Evolutionary conservation across 2,797 vertebrate genomes (phyloP), one percentile per base, ranked within the genome.

Genomic region (Cyclura pinguis): DNA sequence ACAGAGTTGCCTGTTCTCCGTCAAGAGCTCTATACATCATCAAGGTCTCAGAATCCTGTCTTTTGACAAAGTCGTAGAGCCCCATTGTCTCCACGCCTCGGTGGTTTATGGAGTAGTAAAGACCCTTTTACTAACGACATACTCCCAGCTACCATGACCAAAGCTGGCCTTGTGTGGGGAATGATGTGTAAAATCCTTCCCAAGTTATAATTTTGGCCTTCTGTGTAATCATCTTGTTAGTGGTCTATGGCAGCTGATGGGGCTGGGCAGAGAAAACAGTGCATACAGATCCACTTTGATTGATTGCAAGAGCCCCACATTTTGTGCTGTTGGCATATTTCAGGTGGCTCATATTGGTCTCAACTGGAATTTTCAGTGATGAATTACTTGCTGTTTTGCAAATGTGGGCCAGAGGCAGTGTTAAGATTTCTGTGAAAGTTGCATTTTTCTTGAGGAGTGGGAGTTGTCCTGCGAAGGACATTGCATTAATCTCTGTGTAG

Each of bases 401-500:
- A 32, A 16, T 57, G 86, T 1, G 27, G 55, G 86, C 74, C 91
- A 67, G 35, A 82, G 32, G 0, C 0, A 27, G 80, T 32, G 74
- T 93, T 69, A 29, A 32, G 14, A 29, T 16, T 88, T 1, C 7
- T 80, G 52, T 24, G 35, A 16, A 88, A 73, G 32, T 59, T 13
- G 35, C 82, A 27, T 85, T 55, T 69, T 84, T 9, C n/a, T 69
- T 80, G 4, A 8, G 77, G 5, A 14, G 8, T 14, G 14, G 16
- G 35, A 1, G 22, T 64, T 14, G 13, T 42, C 84, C 86, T 67
- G 32, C 6, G 0, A 22, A 78, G 89, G 85, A 50, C 76, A 35
- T 0, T 1, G 50, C 74, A 88, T 77, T 72, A 4, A 0, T 84
- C 89, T 0, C 0, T n/a, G n/a, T 59, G 73, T 90, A 29, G 0